A percentile compares a stretch with the other conserved stretches of the same genome.
These are phyloP conservation scores for Macaria notata DNA, from an alignment of 2,888 invertebrate species.

Conservation along the genomic window DNA sequence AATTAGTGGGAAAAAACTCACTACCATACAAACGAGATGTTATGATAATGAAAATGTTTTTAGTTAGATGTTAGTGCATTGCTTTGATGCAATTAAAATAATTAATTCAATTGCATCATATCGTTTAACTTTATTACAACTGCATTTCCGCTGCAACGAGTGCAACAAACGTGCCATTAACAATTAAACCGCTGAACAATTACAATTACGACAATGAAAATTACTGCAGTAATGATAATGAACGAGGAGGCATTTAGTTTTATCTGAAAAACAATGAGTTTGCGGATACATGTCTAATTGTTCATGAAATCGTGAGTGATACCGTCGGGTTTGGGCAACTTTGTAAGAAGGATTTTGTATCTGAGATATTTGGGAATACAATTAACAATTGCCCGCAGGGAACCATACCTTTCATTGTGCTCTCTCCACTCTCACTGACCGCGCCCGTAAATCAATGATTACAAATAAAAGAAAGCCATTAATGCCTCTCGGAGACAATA, in stretches of 20 bases:
- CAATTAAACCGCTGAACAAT: slow-evolving; percentile 8
- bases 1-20: no score
- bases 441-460: slow-evolving; percentile 73
- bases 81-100: background rate
- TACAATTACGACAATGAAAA: slow-evolving; percentile 15
- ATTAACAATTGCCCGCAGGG: slow-evolving; percentile 24
- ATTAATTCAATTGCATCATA: slow-evolving; percentile 5
- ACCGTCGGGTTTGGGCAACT: slow-evolving; percentile 10
- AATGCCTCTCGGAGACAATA: slow-evolving; percentile 63
- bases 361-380: background rate
- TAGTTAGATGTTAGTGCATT: no score
- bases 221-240: slow-evolving; percentile 14
- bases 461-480: slow-evolving; percentile 72
- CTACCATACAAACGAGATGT: no score
- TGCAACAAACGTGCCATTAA: slow-evolving; percentile 2
- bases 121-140: slow-evolving; percentile 9
- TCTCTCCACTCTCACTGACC: slow-evolving; percentile 44
- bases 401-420: slow-evolving; percentile 55
- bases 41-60: no score
- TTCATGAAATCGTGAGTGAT: slow-evolving; percentile 14
- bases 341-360: slow-evolving; percentile 7
- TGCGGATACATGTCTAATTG: slow-evolving; percentile 6
- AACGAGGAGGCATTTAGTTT: slow-evolving; percentile 10
- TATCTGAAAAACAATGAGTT: slow-evolving; percentile 12
- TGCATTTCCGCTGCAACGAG: slow-evolving; percentile 11